These are phyloP conservation scores for Chesias legatella DNA, from an alignment of 2,888 invertebrate species.

Conservation along the genomic window DNA sequence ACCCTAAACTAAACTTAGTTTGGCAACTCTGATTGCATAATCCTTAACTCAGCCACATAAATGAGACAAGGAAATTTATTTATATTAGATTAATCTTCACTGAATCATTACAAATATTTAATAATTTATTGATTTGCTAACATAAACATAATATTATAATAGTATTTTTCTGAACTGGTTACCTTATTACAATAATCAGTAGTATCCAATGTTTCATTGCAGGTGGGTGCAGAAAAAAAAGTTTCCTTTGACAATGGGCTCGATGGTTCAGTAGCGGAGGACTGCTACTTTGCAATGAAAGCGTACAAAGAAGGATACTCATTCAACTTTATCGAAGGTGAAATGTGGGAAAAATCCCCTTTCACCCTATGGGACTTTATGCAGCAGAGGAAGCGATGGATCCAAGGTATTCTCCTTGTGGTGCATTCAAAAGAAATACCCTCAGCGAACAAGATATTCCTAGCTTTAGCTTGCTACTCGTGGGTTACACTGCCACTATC, in stretches of 20 bases:
- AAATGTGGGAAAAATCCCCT: conserved; percentile 99
- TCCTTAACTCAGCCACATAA: too few relatives aligned
- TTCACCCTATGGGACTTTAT: conserved; percentile 97
- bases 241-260: conserved; percentile 98
- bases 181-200: background rate
- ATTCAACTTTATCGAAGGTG: conserved; percentile 98
- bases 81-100: too few relatives aligned
- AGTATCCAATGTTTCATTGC: conserved; percentile 40
- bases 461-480: conserved; percentile 94
- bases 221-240: conserved; percentile 93
- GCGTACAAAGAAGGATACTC: conserved; percentile 94
- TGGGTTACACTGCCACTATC: conserved; percentile 97
- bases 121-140: too few relatives aligned
- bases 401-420: conserved; percentile 93
- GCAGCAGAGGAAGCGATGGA: conserved; percentile 97
- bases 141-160: too few relatives aligned
- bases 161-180: too few relatives aligned
- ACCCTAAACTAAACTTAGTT: too few relatives aligned
- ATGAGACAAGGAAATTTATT: too few relatives aligned
- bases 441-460: conserved; percentile 86
- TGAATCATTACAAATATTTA: too few relatives aligned
- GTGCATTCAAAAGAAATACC: conserved; percentile 93
- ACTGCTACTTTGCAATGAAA: conserved; percentile 98
- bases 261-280: conserved; percentile 98
- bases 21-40: too few relatives aligned